phyloP scores from a whole-genome alignment of 2,113 vertebrate genomes.

The Chamaea fasciata region DNA sequence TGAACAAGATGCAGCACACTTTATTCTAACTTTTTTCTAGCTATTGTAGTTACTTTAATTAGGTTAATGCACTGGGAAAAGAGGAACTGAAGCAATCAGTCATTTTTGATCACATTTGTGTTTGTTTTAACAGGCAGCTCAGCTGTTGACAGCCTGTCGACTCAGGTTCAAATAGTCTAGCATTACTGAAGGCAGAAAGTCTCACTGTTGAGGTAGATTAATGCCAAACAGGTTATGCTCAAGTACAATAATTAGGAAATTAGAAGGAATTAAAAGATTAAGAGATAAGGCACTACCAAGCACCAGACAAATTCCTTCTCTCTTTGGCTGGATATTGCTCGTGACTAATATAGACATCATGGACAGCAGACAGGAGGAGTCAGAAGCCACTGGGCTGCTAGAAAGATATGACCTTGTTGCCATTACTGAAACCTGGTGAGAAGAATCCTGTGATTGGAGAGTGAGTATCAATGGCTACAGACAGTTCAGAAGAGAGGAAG shows the following conservation, averaged over 20 bases:
- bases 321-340: not conserved
- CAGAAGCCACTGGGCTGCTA: not conserved
- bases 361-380: not conserved
- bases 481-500: not conserved
- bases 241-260: not conserved
- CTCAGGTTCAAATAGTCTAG: not conserved
- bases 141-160: not conserved
- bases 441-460: not conserved
- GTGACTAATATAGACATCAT: not conserved
- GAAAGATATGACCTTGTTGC: not conserved
- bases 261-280: not conserved
- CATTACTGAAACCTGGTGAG: not conserved
- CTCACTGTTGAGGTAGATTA: not conserved
- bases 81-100: not conserved
- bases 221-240: not conserved
- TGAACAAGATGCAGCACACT: not conserved
- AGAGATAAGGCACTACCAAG: not conserved
- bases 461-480: accelerated
- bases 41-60: not conserved
- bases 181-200: not conserved
- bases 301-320: not conserved
- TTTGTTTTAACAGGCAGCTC: not conserved
- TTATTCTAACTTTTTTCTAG: not conserved
- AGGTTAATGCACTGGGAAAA: not conserved
- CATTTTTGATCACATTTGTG: not conserved